Percentiles rank a stretch among this genome's conserved stretches.
phyloP scores from a whole-genome alignment of 2,113 vertebrate species.

The Dolichallabes microphthalmus region DNA sequence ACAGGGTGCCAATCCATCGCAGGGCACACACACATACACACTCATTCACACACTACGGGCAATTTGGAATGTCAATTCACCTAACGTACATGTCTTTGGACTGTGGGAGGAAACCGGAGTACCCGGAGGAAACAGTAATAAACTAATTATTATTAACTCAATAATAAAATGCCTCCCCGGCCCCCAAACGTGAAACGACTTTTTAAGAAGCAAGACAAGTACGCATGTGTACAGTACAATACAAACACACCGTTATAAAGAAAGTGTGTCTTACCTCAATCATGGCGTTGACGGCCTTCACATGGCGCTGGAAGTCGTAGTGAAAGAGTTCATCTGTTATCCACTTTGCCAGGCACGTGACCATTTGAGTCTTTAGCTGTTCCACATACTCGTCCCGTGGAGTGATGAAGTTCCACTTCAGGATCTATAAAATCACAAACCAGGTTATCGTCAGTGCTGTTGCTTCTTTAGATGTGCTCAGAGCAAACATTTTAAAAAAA shows the following conservation, averaged over 20 bases:
- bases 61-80: no score
- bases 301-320: conserved; percentile 94
- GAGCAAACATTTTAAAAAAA: background rate
- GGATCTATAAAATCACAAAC: conserved; percentile 71
- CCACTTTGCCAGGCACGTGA: conserved; percentile 89
- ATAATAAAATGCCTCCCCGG: no score
- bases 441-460: background rate
- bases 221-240: background rate
- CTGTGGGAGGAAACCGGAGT: no score
- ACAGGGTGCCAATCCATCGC: no score
- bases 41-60: no score
- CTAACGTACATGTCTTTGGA: no score
- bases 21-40: no score
- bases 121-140: no score
- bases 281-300: conserved; percentile 91
- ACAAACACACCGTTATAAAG: background rate
- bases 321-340: conserved; percentile 96
- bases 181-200: background rate
- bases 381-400: conserved; percentile 96
- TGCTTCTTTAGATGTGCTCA: background rate
- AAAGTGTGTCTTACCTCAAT: conserved; percentile 74
- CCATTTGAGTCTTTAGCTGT: conserved; percentile 95
- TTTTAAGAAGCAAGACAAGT: background rate
- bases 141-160: no score
- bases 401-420: conserved; percentile 97